These are phyloP conservation scores for Drosophila oshimai DNA, from an alignment of 1,140 invertebrate genomes.

Conservation along the genomic window DNA sequence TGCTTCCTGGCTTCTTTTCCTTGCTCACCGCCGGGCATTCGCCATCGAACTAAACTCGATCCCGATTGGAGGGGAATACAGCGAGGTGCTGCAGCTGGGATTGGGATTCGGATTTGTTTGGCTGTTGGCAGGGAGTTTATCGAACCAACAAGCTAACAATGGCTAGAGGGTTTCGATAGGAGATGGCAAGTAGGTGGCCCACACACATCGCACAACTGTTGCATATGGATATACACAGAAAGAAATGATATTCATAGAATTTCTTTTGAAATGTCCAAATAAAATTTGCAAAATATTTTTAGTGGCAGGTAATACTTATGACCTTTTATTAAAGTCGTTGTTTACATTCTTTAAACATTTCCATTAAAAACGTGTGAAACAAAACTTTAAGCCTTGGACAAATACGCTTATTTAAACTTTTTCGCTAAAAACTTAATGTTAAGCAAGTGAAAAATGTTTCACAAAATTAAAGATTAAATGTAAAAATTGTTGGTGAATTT, in stretches of 20 bases:
- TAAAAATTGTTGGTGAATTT: too few relatives aligned
- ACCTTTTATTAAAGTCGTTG: too few relatives aligned
- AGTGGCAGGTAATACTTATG: too few relatives aligned
- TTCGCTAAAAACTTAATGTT: too few relatives aligned
- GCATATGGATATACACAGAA: conserved; percentile 14
- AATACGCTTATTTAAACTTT: too few relatives aligned
- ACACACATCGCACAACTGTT: conserved; percentile 26
- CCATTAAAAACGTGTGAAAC: too few relatives aligned
- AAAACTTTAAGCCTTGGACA: too few relatives aligned
- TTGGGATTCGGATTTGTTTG: conserved; percentile 32
- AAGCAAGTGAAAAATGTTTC: too few relatives aligned
- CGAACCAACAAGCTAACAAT: conserved; percentile 66
- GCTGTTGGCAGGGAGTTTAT: conserved; percentile 55
- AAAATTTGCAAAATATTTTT: too few relatives aligned
- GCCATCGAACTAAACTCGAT: conserved; percentile 45
- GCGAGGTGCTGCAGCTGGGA: conserved; percentile 30
- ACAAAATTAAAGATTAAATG: too few relatives aligned
- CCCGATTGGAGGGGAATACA: conserved; percentile 1
- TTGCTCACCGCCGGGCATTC: conserved; percentile 61
- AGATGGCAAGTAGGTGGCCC: neutral
- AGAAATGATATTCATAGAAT: neutral
- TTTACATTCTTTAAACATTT: too few relatives aligned
- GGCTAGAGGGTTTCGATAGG: conserved; percentile 15
- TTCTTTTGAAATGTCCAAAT: too few relatives aligned
- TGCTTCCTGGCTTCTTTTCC: conserved; percentile 35